A percentile compares a stretch with the other conserved stretches of the same genome.
These are phyloP conservation scores for Baccha elongata DNA, from an alignment of 2,888 invertebrate genomes.

Conservation along the genomic window DNA sequence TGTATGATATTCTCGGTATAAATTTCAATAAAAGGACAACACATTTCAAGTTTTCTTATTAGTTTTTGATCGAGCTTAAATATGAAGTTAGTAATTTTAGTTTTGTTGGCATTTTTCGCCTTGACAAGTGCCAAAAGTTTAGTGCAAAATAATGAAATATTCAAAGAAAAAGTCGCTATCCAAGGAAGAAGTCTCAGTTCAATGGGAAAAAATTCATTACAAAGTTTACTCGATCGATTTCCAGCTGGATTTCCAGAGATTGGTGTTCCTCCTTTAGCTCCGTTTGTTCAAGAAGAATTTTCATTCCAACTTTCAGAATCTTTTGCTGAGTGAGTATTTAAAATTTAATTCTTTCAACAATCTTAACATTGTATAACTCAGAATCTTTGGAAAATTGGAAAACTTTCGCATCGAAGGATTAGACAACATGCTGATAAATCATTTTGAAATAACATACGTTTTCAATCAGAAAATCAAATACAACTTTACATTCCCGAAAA, in stretches of 20 bases:
- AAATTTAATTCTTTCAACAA: background rate
- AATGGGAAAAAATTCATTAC: conserved; percentile 73
- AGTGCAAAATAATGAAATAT: too few species aligned
- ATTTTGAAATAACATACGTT: conserved; percentile 77
- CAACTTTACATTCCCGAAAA: conserved; percentile 75
- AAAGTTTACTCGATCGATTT: conserved; percentile 76
- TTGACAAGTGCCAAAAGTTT: too few species aligned
- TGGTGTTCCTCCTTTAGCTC: conserved; percentile 79
- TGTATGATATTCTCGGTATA: too few species aligned
- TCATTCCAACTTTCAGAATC: conserved; percentile 74
- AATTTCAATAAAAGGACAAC: too few species aligned
- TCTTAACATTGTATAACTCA: background rate
- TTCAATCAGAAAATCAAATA: conserved; percentile 78
- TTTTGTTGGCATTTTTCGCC: too few species aligned
- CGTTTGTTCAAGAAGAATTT: conserved; percentile 78
- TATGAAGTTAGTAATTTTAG: too few species aligned
- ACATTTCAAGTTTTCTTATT: too few species aligned
- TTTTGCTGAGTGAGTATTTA: background rate
- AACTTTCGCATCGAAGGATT: conserved; percentile 75
- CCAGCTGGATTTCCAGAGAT: conserved; percentile 79
- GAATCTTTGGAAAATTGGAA: too few species aligned
- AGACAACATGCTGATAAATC: conserved; percentile 76
- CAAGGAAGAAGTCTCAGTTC: too few species aligned
- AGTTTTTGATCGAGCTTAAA: too few species aligned
- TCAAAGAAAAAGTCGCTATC: too few species aligned